These are phyloP conservation scores for Carlito syrichta DNA, from an alignment of 2,113 vertebrate species.

Conservation along the genomic window DNA sequence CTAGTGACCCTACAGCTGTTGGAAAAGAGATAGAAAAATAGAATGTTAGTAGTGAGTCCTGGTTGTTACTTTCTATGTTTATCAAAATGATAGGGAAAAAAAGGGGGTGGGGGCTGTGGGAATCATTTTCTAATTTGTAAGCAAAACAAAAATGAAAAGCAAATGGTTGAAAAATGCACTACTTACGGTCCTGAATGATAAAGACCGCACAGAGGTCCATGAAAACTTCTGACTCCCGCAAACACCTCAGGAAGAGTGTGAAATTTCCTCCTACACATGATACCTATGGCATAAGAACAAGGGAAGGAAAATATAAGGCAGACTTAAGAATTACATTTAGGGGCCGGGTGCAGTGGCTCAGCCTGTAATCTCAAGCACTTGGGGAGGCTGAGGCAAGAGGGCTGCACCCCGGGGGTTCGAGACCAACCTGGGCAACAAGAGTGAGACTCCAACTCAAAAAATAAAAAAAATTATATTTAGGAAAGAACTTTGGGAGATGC, in stretches of 20 bases:
- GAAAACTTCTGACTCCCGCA: not conserved
- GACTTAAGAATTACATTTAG: too few species aligned
- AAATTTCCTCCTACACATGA: not conserved
- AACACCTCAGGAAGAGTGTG: not conserved
- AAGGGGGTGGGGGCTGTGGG: too few species aligned
- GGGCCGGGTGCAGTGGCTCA: too few species aligned
- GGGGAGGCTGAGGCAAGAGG: too few species aligned
- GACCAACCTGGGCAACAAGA: too few species aligned
- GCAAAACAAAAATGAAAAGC: not conserved
- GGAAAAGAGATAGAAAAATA: not conserved
- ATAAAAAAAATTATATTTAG: not conserved
- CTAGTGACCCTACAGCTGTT: not conserved
- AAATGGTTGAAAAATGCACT: not conserved
- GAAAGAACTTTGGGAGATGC: not conserved
- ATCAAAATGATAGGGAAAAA: too few species aligned
- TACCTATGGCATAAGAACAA: not conserved
- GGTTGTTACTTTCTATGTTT: too few species aligned
- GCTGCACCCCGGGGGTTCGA: too few species aligned
- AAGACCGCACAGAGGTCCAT: not conserved
- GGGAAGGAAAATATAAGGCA: not conserved
- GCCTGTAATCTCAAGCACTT: too few species aligned
- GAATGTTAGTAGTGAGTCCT: not conserved
- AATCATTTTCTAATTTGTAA: not conserved
- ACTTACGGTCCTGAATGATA: too few species aligned
- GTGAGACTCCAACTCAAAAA: too few species aligned